A percentile compares a stretch with the other conserved stretches of the same genome.
Conservation (phyloP, 2,113 vertebrate species). For the Microcebus jonahi region DNA sequence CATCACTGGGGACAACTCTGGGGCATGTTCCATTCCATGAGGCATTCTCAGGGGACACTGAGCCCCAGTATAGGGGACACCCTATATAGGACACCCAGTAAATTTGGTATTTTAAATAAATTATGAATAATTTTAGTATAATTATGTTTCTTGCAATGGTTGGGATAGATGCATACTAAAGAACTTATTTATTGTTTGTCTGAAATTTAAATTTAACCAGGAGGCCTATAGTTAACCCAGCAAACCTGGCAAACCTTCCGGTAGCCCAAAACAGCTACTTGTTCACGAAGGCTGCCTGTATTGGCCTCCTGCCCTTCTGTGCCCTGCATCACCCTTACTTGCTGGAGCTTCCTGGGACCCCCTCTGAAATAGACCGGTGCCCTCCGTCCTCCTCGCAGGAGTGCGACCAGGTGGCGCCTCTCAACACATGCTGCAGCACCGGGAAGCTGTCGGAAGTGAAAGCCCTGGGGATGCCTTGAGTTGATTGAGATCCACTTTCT, state of each 20-base stretch:
- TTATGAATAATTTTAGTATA: background rate
- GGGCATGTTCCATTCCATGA: background rate
- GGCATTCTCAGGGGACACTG: background rate
- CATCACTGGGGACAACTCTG: background rate
- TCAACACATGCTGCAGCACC: background rate
- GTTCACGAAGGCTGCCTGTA: background rate
- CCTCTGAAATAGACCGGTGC: background rate
- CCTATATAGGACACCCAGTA: background rate
- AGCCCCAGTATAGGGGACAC: background rate
- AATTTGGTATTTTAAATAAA: constrained; percentile 29
- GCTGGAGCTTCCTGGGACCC: background rate
- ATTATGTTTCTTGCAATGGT: background rate
- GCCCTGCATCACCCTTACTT: background rate
- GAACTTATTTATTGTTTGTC: background rate
- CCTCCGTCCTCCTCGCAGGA: background rate
- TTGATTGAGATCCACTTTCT: background rate
- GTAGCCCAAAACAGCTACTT: background rate
- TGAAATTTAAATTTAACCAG: background rate
- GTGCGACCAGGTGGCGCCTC: background rate
- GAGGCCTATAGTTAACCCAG: background rate
- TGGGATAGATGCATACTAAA: background rate
- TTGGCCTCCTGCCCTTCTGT: background rate
- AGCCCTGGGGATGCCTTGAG: background rate
- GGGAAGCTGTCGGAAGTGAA: background rate
- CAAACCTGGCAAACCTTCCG: background rate